These are phyloP conservation scores for Junonia oenone DNA, from an alignment of 2,888 invertebrate species.

Conservation along the genomic window DNA sequence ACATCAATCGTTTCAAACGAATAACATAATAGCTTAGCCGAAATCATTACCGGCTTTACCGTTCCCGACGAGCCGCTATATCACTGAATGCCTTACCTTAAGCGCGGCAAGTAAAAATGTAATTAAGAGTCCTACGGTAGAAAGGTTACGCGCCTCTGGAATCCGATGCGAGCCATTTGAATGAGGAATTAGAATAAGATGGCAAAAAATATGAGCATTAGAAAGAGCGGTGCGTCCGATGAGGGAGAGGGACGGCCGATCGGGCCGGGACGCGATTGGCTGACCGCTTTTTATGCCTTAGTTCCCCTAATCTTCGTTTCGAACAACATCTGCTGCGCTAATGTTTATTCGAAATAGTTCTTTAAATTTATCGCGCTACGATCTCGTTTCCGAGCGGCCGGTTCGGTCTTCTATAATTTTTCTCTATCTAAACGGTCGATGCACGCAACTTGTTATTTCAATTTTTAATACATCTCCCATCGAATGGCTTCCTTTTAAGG, in stretches of 20 bases:
- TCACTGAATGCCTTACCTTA: constrained; percentile 29
- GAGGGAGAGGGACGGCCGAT: constrained; percentile 53
- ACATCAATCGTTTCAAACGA: constrained; percentile 30
- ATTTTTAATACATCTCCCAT: constrained; percentile 69
- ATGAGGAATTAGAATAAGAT: constrained; percentile 76
- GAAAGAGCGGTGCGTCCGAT: constrained; percentile 55
- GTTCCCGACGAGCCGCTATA: constrained; percentile 16
- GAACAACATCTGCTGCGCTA: constrained; percentile 72
- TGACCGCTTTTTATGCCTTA: constrained; percentile 77
- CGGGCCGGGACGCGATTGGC: constrained; percentile 57
- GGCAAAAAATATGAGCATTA: constrained; percentile 77
- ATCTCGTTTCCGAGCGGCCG: constrained; percentile 59
- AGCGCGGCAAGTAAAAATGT: constrained; percentile 27
- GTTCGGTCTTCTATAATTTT: constrained; percentile 52
- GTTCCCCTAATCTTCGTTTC: constrained; percentile 78
- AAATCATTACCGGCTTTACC: constrained; percentile 16
- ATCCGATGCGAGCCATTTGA: constrained; percentile 69
- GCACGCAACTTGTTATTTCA: constrained; percentile 61
- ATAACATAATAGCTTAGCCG: constrained; percentile 20
- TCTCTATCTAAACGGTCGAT: constrained; percentile 58
- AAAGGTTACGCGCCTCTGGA: constrained; percentile 67
- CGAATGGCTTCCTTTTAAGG: constrained; percentile 64
- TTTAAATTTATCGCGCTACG: constrained; percentile 66
- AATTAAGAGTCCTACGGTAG: constrained; percentile 40
- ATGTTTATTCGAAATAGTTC: constrained; percentile 72